phyloP scores from a whole-genome alignment of 2,888 invertebrate genomes.

The Agriopis aurantiaria region DNA sequence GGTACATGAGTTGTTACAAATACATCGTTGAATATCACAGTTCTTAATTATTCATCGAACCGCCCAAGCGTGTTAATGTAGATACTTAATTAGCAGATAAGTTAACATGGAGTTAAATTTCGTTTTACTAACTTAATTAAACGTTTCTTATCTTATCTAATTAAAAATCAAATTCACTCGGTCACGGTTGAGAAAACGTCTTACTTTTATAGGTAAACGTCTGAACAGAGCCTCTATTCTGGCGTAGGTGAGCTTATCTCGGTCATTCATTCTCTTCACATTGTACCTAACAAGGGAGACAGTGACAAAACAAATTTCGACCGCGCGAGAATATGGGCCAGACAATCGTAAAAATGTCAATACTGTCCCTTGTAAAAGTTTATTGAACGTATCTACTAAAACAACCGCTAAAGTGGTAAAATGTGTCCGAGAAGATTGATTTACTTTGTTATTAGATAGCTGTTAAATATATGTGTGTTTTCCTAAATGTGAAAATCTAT shows the following conservation, averaged over 20 bases:
- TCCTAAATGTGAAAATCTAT: constrained; percentile 18
- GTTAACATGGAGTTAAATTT: neutral
- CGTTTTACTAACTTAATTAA: constrained; percentile 14
- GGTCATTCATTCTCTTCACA: too few relatives aligned
- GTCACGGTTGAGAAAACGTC: constrained; percentile 13
- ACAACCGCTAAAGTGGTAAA: constrained; percentile 34
- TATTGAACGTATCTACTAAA: constrained; percentile 16
- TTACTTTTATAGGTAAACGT: neutral
- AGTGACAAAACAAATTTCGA: too few relatives aligned
- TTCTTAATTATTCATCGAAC: too few relatives aligned
- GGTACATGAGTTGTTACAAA: too few relatives aligned
- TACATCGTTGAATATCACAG: too few relatives aligned
- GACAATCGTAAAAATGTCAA: constrained; percentile 20
- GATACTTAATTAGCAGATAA: constrained; percentile 2
- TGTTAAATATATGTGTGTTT: constrained; percentile 33
- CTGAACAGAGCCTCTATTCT: constrained; percentile 7
- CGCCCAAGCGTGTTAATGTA: neutral
- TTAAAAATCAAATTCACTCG: constrained; percentile 17
- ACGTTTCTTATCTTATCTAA: constrained; percentile 10
- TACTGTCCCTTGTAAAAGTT: constrained; percentile 22
- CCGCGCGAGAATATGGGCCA: too few relatives aligned
- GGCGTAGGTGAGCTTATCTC: too few relatives aligned
- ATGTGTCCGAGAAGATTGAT: constrained; percentile 32
- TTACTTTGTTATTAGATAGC: constrained; percentile 15
- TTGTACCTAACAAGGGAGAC: too few relatives aligned